Percentiles rank a stretch among this genome's conserved stretches.
Conservation (phyloP, 2,888 invertebrate species). For the Leptura quadrifasciata region DNA sequence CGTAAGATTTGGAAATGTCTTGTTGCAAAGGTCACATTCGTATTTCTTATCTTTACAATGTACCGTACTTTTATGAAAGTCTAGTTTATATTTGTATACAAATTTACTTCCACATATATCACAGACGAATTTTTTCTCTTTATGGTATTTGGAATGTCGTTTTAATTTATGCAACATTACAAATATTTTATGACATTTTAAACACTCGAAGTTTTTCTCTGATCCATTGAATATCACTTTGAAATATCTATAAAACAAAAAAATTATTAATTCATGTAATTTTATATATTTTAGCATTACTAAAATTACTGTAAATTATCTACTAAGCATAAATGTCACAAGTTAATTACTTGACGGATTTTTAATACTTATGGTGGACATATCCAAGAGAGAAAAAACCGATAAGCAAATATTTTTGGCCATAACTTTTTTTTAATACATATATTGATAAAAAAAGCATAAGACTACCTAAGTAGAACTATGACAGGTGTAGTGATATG, state of each 20-base stretch:
- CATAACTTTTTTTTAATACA: too few species aligned
- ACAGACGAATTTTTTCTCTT: constrained; percentile 56
- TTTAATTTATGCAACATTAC: constrained; percentile 47
- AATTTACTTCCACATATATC: constrained; percentile 56
- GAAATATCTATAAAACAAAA: not conserved
- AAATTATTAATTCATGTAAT: too few species aligned
- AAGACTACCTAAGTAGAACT: too few species aligned
- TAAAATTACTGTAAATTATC: too few species aligned
- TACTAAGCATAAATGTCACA: too few species aligned
- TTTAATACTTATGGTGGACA: too few species aligned
- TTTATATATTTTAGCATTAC: too few species aligned
- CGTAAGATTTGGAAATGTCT: constrained; percentile 55
- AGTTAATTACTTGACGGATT: not conserved
- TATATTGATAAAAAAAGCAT: too few species aligned
- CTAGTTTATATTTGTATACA: constrained; percentile 74
- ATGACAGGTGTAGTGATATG: too few species aligned
- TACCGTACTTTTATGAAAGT: constrained; percentile 72
- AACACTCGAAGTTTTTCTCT: constrained; percentile 42
- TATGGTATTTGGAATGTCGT: constrained; percentile 50
- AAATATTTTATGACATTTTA: constrained; percentile 54
- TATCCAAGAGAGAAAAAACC: too few species aligned
- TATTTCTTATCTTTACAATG: constrained; percentile 46
- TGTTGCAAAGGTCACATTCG: constrained; percentile 57
- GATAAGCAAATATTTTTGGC: too few species aligned
- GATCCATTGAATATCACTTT: not conserved